Evolutionary conservation across 2,113 vertebrate species (phyloP), one percentile per base, ranked within the genome.

Genomic region (Periophthalmodon schlosseri): DNA sequence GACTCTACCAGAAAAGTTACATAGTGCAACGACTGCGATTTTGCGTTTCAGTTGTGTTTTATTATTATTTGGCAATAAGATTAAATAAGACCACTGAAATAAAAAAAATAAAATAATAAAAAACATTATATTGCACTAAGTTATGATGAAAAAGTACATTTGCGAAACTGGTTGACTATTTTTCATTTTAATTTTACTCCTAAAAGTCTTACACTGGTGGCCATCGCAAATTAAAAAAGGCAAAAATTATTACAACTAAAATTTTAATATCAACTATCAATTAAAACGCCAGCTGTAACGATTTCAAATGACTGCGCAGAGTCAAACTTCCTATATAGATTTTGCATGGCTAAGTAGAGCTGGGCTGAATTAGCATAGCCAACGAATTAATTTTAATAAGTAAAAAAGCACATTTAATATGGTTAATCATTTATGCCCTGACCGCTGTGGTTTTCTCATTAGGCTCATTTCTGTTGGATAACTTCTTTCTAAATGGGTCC

Each of bases 391-490:
- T 63, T 60, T 24, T 60, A 60, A 60, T 60, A 60, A 24, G 57
- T 10, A n/a, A 54, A 61, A 24, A 61, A 61, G 58, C 13, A 61
- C 24, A 33, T 61, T 65, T 39, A 39, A 65, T 36, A 65, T 3
- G 2, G 34, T 65, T 65, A 64, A 64, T 64, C 61, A 64, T 39
- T 65, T 36, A 65, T 65, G 63, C 33, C 16, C 63, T 64, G 58
- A 28, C 58, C 58, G 14, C 28, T 6, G 58, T 6, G 16, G 16
- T 64, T 64, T 63, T 66, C 64, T 66, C 34, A 46, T 63, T 34
- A 34, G 24, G 14, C 16, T 15, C n/a, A 68, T 68, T 68, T 68
- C 65, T 49, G 21, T 46, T 28, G 14, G 34, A 65, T 21, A 47
- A 49, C 66, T 68, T 47, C 21, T 69, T 49, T 23, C 21, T 73